phyloP scores from a whole-genome alignment of 2,113 vertebrate species.

The Lophotis ruficrista region DNA sequence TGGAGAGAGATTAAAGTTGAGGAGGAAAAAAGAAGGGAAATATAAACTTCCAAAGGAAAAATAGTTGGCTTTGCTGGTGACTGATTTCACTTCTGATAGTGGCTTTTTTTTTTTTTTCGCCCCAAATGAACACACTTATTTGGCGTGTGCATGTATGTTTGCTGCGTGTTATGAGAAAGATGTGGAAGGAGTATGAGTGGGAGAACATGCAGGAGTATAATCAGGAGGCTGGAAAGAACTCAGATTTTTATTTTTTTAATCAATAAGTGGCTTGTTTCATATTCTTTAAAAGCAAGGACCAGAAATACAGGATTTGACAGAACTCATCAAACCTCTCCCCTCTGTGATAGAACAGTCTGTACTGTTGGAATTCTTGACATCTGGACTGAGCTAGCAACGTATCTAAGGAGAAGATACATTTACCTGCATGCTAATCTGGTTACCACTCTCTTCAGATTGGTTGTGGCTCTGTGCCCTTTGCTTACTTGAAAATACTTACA shows the following conservation, averaged over 20 bases:
- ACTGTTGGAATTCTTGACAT: neutral
- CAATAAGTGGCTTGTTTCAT: neutral
- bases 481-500: neutral
- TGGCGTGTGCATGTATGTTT: neutral
- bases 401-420: neutral
- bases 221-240: neutral
- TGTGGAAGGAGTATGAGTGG: neutral
- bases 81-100: neutral
- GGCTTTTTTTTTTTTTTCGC: neutral
- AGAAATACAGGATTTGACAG: neutral
- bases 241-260: neutral
- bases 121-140: neutral
- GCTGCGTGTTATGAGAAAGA: neutral
- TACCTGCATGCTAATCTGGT: neutral
- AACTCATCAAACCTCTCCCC: neutral
- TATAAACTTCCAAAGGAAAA: neutral
- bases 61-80: neutral
- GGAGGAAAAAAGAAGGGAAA: neutral
- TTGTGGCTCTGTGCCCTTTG: neutral
- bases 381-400: neutral
- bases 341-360: neutral
- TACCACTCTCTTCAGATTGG: neutral
- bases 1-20: neutral
- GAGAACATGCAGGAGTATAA: neutral
- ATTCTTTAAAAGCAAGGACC: neutral